A percentile compares a stretch with the other conserved stretches of the same genome.
Conservation (phyloP, 1,140 invertebrate genomes). For the Dendroctonus ponderosae region DNA sequence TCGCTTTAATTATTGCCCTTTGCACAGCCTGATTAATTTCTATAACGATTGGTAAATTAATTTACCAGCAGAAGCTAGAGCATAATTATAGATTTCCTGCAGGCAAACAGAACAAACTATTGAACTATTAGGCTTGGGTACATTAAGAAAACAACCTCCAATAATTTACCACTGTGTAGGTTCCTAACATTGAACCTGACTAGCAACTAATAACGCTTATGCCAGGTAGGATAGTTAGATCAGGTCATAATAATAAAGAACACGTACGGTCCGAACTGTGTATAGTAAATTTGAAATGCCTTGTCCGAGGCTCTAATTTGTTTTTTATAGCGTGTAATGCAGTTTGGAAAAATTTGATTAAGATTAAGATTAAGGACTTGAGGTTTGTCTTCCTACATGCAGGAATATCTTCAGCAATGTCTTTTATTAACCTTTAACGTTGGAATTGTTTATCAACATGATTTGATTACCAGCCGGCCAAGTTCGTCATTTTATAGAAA, state of each 20-base stretch:
- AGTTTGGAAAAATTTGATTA: no score
- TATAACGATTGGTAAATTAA: slow-evolving; percentile 1
- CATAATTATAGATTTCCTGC: neutral
- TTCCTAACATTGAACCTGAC: slow-evolving; percentile 10
- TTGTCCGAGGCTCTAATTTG: slow-evolving; percentile 2
- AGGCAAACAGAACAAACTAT: slow-evolving; percentile 11
- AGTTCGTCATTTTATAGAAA: no score
- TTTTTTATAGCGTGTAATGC: slow-evolving; percentile 3
- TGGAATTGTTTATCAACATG: no score
- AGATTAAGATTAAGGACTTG: no score
- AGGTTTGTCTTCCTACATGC: no score
- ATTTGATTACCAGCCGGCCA: no score
- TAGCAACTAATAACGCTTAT: slow-evolving; percentile 4
- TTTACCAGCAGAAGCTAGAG: slow-evolving; percentile 3
- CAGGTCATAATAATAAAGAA: slow-evolving; percentile 11
- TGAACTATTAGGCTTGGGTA: slow-evolving; percentile 7
- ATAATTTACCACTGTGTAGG: slow-evolving; percentile 15
- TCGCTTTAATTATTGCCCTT: no score
- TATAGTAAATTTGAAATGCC: neutral
- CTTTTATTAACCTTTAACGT: no score
- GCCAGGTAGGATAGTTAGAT: neutral
- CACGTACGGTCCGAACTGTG: neutral
- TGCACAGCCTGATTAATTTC: no score
- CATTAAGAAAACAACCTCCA: slow-evolving; percentile 19
- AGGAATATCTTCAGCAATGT: no score